Evolutionary conservation across 1,140 invertebrate species (phyloP), one percentile per base, ranked within the genome.

Genomic region (Idris sp.): DNA sequence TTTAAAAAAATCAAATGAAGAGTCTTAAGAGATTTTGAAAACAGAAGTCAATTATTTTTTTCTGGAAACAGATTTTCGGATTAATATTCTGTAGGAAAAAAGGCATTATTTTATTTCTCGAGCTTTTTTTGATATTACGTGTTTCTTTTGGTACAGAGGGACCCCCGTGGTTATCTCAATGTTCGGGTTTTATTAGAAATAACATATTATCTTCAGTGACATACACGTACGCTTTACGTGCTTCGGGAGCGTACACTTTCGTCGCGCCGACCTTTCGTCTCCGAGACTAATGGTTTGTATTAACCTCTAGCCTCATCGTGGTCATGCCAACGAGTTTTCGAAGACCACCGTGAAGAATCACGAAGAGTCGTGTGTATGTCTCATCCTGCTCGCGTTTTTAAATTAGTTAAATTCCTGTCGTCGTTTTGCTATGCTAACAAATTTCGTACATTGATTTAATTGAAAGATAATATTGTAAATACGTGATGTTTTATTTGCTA

Each of bases 251-350:
- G 46, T 30, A 74, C 71, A n/a, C n/a, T 74, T 78, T 74, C 71
- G 61, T 74, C 56, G 64, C 40, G 33, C 44, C 59, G 64, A 75
- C 64, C 73, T 51, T 53, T 71, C 53, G 65, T 74, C 75, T 31
- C 69, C 41, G 69, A 77, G 74, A 78, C 74, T 80, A 80, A 80
- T 80, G 76, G 76, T 77, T 78, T 77, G 74, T 72, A 78, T 80
- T 80, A 76, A 79, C 76, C 74, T 62, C 16, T 76, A 51, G 41
- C 59, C 69, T 25, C 35, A 26, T 31, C 56, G 41, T 15, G 48
- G 64, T 64, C 48, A 41, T 51, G 43, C 65, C 49, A 51, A 54
- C 36, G 30, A 38, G 31, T 53, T 56, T 51, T 67, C 49, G 44
- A 51, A 64, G 68, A 49, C 43, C 56, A 68, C 67, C 56, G 14